These are phyloP conservation scores for Chaenogobius annularis DNA, from an alignment of 2,113 vertebrate species.

Conservation along the genomic window DNA sequence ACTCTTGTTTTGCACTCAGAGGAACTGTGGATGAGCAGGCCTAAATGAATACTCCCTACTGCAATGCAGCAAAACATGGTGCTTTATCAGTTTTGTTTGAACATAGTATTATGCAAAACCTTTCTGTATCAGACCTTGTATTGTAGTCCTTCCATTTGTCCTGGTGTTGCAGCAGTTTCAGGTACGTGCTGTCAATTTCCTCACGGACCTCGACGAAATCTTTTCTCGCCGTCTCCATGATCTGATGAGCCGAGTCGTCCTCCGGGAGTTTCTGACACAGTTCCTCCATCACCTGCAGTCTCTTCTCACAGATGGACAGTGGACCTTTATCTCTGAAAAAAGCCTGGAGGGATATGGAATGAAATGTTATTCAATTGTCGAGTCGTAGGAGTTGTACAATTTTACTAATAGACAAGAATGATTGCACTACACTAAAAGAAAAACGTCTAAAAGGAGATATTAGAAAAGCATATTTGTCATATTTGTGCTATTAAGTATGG, in stretches of 20 bases:
- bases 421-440: too few species aligned
- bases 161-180: slow-evolving; percentile 81
- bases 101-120: background rate
- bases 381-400: background rate
- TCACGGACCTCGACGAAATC: slow-evolving; percentile 81
- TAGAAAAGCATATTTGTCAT: too few species aligned
- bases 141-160: slow-evolving; percentile 91
- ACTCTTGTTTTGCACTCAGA: background rate
- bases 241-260: slow-evolving; percentile 79
- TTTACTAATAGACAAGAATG: background rate
- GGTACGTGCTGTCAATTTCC: slow-evolving; percentile 80
- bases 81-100: background rate
- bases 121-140: slow-evolving; percentile 71
- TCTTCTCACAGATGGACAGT: slow-evolving; percentile 87
- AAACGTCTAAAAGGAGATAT: too few species aligned
- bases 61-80: background rate
- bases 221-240: slow-evolving; percentile 70
- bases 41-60: background rate
- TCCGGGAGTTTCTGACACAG: slow-evolving; percentile 89
- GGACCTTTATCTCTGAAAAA: slow-evolving; percentile 92
- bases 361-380: background rate
- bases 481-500: too few species aligned
- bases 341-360: slow-evolving; percentile 64
- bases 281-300: slow-evolving; percentile 89
- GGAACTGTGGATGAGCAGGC: too few species aligned